phyloP scores from a whole-genome alignment of 2,888 invertebrate genomes.

The Melieria picta region DNA sequence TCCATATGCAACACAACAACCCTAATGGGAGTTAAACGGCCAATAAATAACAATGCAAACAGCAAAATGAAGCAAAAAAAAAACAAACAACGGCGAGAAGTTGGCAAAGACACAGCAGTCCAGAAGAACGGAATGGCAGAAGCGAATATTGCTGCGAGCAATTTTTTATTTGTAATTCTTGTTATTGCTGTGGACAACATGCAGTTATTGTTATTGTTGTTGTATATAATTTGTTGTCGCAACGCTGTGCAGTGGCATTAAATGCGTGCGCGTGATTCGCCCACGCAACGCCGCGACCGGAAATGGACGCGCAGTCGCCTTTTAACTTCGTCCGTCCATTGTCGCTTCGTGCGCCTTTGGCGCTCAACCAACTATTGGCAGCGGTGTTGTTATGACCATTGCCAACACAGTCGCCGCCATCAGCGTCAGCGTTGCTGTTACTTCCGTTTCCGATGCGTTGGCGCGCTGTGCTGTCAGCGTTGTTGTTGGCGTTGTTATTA shows the following conservation, averaged over 20 bases:
- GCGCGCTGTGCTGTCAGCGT: conserved; percentile 40
- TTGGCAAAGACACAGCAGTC: not conserved
- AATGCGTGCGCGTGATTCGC: conserved; percentile 28
- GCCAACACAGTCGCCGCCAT: not conserved
- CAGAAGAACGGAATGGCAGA: not conserved
- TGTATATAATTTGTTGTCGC: too few species aligned
- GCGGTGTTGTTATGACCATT: not conserved
- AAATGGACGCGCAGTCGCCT: not conserved
- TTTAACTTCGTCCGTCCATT: too few species aligned
- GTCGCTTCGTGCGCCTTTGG: too few species aligned
- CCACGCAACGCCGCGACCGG: not conserved
- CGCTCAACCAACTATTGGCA: not conserved
- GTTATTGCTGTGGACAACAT: not conserved
- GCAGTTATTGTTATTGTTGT: not conserved
- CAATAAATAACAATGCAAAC: conserved; percentile 54
- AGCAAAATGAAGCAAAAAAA: not conserved
- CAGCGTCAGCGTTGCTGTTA: conserved; percentile 23
- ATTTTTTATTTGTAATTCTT: not conserved
- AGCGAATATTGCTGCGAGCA: not conserved
- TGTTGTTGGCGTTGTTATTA: conserved; percentile 33
- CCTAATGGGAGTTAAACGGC: conserved; percentile 58
- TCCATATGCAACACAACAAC: conserved; percentile 58
- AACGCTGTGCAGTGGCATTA: too few species aligned
- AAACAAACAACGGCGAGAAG: not conserved
- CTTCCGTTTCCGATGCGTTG: conserved; percentile 35